Conservation (phyloP, 2,888 invertebrate genomes). For the Caenorhabditis becei region DNA sequence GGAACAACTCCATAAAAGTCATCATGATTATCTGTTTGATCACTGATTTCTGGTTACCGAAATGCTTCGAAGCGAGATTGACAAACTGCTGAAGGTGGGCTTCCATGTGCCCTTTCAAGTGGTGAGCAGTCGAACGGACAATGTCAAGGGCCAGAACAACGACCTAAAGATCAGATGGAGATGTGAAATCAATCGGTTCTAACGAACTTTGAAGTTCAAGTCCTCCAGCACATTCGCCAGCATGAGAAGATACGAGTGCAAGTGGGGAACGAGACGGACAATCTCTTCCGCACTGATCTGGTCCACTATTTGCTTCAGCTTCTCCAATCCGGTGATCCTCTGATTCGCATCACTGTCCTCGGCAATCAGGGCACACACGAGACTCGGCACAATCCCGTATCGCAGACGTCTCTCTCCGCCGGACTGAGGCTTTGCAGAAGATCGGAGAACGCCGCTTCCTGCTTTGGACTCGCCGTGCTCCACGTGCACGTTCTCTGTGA, state of each 20-base stretch:
- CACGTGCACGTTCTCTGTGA: slow-evolving; percentile 51
- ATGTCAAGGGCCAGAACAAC: slow-evolving; percentile 84
- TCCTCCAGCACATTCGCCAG: slow-evolving; percentile 85
- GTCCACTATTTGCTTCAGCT: slow-evolving; percentile 84
- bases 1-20: slow-evolving; percentile 84
- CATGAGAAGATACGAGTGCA: slow-evolving; percentile 86
- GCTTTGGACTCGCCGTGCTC: slow-evolving; percentile 28
- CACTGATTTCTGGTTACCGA: slow-evolving; percentile 84
- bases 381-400: slow-evolving; percentile 83
- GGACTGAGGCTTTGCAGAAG: slow-evolving; percentile 41
- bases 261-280: slow-evolving; percentile 85
- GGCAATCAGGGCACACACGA: slow-evolving; percentile 82
- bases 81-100: slow-evolving; percentile 82
- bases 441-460: slow-evolving; percentile 25
- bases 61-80: slow-evolving; percentile 83
- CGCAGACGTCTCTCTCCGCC: slow-evolving; percentile 65
- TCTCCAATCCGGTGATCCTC: slow-evolving; percentile 68
- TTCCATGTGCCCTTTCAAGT: slow-evolving; percentile 80
- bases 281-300: slow-evolving; percentile 75
- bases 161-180: no score
- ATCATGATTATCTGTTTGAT: slow-evolving; percentile 83
- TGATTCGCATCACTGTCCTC: slow-evolving; percentile 85
- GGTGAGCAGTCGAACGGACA: slow-evolving; percentile 83
- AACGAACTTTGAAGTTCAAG: slow-evolving; percentile 83
- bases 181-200: background rate